phyloP scores from a whole-genome alignment of 92 coral and sea anemone genomes.

The Siderastrea radians region DNA sequence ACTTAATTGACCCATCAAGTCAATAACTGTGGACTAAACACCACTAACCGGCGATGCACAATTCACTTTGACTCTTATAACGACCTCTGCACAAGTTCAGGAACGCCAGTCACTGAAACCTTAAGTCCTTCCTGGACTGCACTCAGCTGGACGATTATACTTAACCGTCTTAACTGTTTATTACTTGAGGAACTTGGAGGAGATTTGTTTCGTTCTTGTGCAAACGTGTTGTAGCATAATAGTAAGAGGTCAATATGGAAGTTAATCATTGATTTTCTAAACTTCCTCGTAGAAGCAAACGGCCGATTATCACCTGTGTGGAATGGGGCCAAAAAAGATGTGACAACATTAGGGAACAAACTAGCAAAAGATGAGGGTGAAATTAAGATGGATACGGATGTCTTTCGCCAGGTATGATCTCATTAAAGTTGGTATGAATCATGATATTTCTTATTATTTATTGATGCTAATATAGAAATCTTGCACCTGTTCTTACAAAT shows the following conservation, averaged over 20 bases:
- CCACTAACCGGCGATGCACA: too few species aligned
- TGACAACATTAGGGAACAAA: background rate
- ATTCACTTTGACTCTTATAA: too few species aligned
- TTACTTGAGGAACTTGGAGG: background rate
- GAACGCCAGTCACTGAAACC: too few species aligned
- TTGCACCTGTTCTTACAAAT: too few species aligned
- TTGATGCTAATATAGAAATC: too few species aligned
- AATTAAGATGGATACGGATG: slow-evolving; percentile 28
- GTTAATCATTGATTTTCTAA: background rate
- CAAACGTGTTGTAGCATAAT: background rate
- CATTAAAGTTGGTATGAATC: background rate
- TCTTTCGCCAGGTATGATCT: slow-evolving; percentile 28
- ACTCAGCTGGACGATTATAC: background rate
- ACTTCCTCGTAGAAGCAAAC: background rate
- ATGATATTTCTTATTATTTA: background rate
- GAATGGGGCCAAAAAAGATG: background rate
- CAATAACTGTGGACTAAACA: too few species aligned
- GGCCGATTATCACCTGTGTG: background rate
- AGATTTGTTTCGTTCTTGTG: background rate
- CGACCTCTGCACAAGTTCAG: too few species aligned
- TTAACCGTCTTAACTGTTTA: background rate
- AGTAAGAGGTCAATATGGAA: background rate
- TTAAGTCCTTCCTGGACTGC: background rate
- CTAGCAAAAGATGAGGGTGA: slow-evolving; percentile 4
- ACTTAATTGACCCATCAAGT: too few species aligned